These are phyloP conservation scores for Epistrophella euchroma DNA, from an alignment of 2,888 invertebrate species.

Conservation along the genomic window DNA sequence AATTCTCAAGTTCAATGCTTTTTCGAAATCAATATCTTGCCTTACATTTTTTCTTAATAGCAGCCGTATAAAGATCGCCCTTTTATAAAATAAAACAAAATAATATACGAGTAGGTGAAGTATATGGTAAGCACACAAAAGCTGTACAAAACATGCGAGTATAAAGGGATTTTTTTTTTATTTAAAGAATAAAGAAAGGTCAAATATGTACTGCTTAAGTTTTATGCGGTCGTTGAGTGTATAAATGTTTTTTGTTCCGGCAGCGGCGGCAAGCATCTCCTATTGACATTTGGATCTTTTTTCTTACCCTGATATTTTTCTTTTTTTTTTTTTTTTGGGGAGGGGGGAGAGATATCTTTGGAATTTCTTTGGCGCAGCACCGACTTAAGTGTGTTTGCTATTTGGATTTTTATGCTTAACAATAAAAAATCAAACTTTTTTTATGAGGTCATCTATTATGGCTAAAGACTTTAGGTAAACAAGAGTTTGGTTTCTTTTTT, in stretches of 20 bases:
- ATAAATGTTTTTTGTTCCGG: conserved; percentile 70
- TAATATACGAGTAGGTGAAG: neutral
- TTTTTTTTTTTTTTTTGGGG: neutral
- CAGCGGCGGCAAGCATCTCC: conserved; percentile 33
- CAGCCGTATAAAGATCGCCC: neutral
- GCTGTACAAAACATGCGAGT: conserved; percentile 5
- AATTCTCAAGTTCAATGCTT: neutral
- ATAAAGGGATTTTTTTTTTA: conserved; percentile 48
- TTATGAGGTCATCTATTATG: conserved; percentile 83
- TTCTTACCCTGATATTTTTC: neutral
- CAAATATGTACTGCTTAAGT: conserved; percentile 68
- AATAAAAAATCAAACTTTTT: conserved; percentile 83
- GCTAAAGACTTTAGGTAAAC: conserved; percentile 75
- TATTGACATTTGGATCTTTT: conserved; percentile 70
- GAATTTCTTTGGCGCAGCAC: conserved; percentile 63
- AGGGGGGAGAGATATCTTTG: conserved; percentile 9
- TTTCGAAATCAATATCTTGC: neutral
- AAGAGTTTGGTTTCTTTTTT: conserved; percentile 42
- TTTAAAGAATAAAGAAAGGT: conserved; percentile 71
- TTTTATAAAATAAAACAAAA: neutral
- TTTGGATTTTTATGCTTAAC: conserved; percentile 83
- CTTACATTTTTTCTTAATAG: neutral
- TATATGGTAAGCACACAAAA: conserved; percentile 20
- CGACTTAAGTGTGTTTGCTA: conserved; percentile 84
- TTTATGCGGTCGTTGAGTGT: conserved; percentile 75